phyloP scores from a whole-genome alignment of 2,113 vertebrate genomes.

The Zeus faber region DNA sequence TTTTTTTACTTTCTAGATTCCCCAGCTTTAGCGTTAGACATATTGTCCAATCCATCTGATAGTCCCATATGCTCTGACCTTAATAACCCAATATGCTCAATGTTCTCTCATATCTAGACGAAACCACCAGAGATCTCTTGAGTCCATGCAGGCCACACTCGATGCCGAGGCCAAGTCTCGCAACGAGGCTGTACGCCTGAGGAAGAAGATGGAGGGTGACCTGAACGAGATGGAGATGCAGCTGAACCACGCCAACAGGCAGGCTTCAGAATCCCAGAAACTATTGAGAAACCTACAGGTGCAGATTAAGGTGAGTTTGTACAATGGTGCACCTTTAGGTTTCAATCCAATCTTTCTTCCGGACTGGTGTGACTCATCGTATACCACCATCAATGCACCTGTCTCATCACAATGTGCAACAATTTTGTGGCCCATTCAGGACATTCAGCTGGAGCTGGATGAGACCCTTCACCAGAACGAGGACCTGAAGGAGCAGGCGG shows the following conservation, averaged over 20 bases:
- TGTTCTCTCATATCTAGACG: constrained; percentile 61
- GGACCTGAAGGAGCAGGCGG: constrained; percentile 86
- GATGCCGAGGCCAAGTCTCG: constrained; percentile 86
- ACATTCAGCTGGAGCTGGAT: constrained; percentile 86
- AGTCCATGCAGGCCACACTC: constrained; percentile 87
- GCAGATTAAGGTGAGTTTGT: constrained; percentile 83
- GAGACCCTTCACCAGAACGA: constrained; percentile 81
- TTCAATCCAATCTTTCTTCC: no score
- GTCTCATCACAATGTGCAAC: not conserved
- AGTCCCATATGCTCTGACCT: not conserved
- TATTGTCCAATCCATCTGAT: not conserved
- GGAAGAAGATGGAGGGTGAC: constrained; percentile 95
- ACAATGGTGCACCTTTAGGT: no score
- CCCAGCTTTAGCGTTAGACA: not conserved
- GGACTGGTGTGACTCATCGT: no score
- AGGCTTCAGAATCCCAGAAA: constrained; percentile 84
- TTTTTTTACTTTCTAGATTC: not conserved
- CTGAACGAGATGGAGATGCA: constrained; percentile 93
- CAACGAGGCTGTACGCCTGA: constrained; percentile 86
- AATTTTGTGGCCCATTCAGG: constrained; percentile 59
- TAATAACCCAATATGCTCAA: not conserved
- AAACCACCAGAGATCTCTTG: constrained; percentile 87
- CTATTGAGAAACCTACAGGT: constrained; percentile 82
- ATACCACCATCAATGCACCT: no score
- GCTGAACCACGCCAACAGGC: constrained; percentile 85